Evolutionary conservation across 1,140 invertebrate genomes (phyloP), one percentile per base, ranked within the genome.

Genomic region (Chrysoperla carnea): DNA sequence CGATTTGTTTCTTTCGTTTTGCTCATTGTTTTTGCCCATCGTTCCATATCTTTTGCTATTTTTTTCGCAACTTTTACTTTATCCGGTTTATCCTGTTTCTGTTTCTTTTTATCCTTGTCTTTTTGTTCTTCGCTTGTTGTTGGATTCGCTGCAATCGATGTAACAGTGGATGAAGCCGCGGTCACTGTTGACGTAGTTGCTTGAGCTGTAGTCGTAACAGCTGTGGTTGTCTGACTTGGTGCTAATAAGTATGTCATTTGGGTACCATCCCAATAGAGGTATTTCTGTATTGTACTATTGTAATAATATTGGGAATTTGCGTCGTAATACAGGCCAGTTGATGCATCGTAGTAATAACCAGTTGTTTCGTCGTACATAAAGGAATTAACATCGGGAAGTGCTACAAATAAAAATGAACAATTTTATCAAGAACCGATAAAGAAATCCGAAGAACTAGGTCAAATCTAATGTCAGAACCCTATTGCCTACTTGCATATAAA

Each of bases 11-110:
- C 90, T 63, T 97, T 97, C 64, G 93, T 91, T 55, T 96, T 91
- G 63, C 98, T 97, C 41, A 96, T 66, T 6, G 87, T 91, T 57
- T 96, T 92, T 0, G 94, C 94, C 95, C 95, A 99, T 11, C 69
- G 57, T 74, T 69, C 69, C 69, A 72, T 71, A 39, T 61, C 84
- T 65, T 96, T 96, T 0, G 91, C 92, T 52, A 98, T 96, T 63
- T 95, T 94, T 57, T 96, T 95, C 1, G 94, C 94, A 11, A 94
- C 89, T 66, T 95, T 96, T 0, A 90, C 86, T 68, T 97, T 92
- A 50, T 92, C 88, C 41, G 84, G 78, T 50, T 85, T 80, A 33
- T 69, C 71, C 44, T 69, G 57, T 47, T 74, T 79, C 31, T 65
- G 66, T 48, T 68, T 70, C 48, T 74, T 68, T 47, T 65, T 70